A percentile compares a stretch with the other conserved stretches of the same genome.
Conservation (phyloP, 2,113 vertebrate species). For the Microcebus jonahi region DNA sequence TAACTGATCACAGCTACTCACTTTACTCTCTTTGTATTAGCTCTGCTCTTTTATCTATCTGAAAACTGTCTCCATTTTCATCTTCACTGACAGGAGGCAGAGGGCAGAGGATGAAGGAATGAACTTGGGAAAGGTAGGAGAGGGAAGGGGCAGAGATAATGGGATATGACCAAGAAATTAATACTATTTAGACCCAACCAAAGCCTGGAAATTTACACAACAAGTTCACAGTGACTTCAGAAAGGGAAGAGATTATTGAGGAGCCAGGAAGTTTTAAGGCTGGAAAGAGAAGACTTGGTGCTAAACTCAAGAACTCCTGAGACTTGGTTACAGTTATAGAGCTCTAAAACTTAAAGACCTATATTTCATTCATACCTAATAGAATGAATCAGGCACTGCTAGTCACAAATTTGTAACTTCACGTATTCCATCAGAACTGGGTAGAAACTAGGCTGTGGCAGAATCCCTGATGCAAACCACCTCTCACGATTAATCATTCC, state of each 20-base stretch:
- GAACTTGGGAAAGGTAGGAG: not conserved
- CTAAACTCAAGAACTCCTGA: not conserved
- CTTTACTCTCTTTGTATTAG: not conserved
- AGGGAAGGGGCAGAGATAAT: not conserved
- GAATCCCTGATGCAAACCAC: not conserved
- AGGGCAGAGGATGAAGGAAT: not conserved
- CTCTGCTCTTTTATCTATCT: not conserved
- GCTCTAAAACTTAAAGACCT: not conserved
- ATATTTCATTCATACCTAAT: not conserved
- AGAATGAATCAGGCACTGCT: not conserved
- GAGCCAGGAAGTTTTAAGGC: not conserved
- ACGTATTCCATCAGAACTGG: not conserved
- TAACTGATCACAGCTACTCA: not conserved
- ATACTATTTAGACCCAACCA: not conserved
- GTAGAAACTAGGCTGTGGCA: not conserved
- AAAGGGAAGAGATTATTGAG: not conserved
- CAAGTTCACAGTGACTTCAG: not conserved
- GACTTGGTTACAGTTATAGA: not conserved
- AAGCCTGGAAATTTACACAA: not conserved
- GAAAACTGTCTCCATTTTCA: conserved; percentile 2
- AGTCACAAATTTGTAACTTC: not conserved
- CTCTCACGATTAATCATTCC: not conserved
- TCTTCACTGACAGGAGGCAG: not conserved
- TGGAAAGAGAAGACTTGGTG: not conserved
- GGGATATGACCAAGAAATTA: not conserved